Evolutionary conservation across 2,888 invertebrate genomes (phyloP).

Genomic region (Synanthedon andrenaeformis): DNA sequence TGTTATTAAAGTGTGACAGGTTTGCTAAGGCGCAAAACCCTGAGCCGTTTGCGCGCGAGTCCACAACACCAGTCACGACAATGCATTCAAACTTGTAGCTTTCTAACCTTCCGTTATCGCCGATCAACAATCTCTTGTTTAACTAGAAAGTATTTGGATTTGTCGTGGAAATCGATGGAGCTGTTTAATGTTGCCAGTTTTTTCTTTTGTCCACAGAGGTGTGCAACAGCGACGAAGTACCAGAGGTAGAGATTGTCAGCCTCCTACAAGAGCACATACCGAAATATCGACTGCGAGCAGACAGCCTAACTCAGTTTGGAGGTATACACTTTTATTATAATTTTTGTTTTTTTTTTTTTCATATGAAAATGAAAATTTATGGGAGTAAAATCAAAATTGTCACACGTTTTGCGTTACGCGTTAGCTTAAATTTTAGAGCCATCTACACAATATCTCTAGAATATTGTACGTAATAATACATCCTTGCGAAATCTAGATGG

Average conservation of each 20-base stretch:
- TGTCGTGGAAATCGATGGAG: background rate
- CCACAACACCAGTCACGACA: constrained; percentile 36
- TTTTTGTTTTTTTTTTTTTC: no score
- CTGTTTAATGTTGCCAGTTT: constrained; percentile 5
- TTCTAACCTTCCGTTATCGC: constrained; percentile 30
- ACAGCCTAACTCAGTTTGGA: constrained; percentile 92
- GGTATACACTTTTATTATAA: constrained; percentile 57
- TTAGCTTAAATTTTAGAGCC: no score
- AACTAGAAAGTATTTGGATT: constrained; percentile 16
- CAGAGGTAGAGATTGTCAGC: constrained; percentile 96
- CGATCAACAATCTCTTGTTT: constrained; percentile 16
- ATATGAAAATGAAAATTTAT: no score
- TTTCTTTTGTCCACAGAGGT: constrained; percentile 77
- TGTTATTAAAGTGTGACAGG: background rate
- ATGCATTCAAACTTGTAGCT: constrained; percentile 35
- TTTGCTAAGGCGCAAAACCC: constrained; percentile 12
- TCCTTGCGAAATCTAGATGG: no score
- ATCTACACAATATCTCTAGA: no score
- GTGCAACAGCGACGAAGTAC: constrained; percentile 91
- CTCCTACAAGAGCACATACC: constrained; percentile 95
- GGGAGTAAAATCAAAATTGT: no score
- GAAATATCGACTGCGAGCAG: constrained; percentile 91
- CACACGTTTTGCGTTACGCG: no score
- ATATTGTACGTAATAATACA: no score
- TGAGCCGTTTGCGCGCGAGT: background rate